Percentiles rank a stretch among this genome's conserved stretches.
Evolutionary conservation across 2,888 invertebrate species (phyloP).

Genomic region (Pandemis cinnamomeana): DNA sequence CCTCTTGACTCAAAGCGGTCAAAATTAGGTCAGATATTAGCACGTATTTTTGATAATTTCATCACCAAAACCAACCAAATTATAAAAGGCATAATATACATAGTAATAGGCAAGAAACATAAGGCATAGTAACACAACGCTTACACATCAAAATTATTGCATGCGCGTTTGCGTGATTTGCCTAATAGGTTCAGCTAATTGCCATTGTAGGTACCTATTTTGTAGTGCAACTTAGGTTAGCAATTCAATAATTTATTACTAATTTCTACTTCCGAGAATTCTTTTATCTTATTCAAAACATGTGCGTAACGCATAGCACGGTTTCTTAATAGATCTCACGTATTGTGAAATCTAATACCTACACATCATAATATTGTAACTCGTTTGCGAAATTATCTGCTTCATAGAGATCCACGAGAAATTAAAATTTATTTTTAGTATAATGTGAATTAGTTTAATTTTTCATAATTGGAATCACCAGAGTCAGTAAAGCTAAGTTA

Average conservation of each 20-base stretch:
- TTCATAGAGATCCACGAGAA: slow-evolving; percentile 25
- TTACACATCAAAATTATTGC: not conserved
- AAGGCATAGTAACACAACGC: not conserved
- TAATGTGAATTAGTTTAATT: not conserved
- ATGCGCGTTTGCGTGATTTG: not conserved
- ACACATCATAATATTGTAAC: slow-evolving; percentile 58
- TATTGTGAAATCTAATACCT: slow-evolving; percentile 64
- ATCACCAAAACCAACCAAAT: not conserved
- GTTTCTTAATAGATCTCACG: slow-evolving; percentile 77
- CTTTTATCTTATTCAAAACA: slow-evolving; percentile 47
- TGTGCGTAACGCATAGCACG: slow-evolving; percentile 72
- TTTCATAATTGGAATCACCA: not conserved
- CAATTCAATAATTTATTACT: slow-evolving; percentile 27
- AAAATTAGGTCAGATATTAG: not conserved
- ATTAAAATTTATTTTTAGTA: not conserved
- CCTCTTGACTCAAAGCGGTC: not conserved
- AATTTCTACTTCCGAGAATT: slow-evolving; percentile 23
- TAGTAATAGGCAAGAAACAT: not conserved
- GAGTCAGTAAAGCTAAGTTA: too few relatives aligned
- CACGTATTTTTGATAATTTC: not conserved
- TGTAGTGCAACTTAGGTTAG: slow-evolving; percentile 28
- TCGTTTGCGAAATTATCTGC: slow-evolving; percentile 74
- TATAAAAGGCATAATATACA: not conserved
- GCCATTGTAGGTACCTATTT: not conserved
- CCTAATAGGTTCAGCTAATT: not conserved